Percentiles rank a stretch among this genome's conserved stretches.
Evolutionary conservation across 2,888 invertebrate genomes (phyloP).

Genomic region (Apotomis turbidana): DNA sequence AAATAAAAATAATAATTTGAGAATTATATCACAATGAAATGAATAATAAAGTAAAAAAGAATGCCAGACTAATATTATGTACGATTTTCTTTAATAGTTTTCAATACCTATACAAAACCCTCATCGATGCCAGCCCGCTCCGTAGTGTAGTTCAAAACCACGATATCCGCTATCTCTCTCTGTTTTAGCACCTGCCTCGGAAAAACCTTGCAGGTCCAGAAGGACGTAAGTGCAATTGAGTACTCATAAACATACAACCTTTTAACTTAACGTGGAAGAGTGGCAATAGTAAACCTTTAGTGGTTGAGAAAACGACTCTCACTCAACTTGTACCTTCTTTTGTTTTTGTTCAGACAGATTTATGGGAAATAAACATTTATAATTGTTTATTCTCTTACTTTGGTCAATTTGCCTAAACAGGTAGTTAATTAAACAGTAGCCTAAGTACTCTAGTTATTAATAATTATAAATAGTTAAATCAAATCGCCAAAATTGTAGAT

Average conservation of each 20-base stretch:
- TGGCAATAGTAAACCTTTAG: constrained; percentile 11
- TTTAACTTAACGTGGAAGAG: background rate
- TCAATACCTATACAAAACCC: constrained; percentile 1
- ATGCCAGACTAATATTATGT: too few relatives aligned
- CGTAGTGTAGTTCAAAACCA: background rate
- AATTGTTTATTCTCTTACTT: too few relatives aligned
- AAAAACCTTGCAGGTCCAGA: constrained; percentile 47
- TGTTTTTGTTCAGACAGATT: background rate
- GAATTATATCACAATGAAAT: too few relatives aligned
- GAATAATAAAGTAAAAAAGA: too few relatives aligned
- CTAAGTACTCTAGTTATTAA: too few relatives aligned
- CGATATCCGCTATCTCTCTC: constrained; percentile 46
- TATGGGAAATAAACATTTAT: background rate
- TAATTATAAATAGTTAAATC: too few relatives aligned
- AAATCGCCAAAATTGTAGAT: too few relatives aligned
- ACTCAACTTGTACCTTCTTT: background rate
- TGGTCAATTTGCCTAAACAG: too few relatives aligned
- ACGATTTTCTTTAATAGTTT: too few relatives aligned
- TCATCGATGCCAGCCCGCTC: background rate
- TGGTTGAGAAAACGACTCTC: constrained; percentile 6
- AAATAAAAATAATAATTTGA: too few relatives aligned
- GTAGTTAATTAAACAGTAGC: too few relatives aligned
- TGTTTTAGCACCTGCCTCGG: constrained; percentile 62
- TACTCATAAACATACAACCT: background rate
- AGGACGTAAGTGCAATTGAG: background rate